These are phyloP conservation scores for Anthopleura sola DNA, from an alignment of 64 coral and sea anemone species.

Conservation along the genomic window DNA sequence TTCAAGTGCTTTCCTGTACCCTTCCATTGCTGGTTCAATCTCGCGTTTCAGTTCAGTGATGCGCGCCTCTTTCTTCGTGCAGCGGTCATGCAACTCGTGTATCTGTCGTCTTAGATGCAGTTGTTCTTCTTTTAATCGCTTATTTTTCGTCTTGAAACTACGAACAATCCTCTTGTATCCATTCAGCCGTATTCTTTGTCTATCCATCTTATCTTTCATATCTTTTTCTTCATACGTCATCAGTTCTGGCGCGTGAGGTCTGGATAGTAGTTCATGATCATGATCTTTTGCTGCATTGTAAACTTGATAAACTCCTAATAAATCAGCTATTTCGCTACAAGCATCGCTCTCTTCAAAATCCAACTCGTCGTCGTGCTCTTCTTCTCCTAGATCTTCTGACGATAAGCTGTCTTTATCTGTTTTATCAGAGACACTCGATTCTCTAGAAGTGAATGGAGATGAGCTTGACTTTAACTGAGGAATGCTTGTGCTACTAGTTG, in stretches of 20 bases:
- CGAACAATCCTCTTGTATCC: not conserved
- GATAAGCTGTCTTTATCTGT: not conserved
- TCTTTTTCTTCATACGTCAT: conserved; percentile 23
- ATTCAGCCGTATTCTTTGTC: not conserved
- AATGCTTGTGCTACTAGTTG: not conserved
- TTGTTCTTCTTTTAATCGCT: not conserved
- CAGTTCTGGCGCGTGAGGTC: conserved; percentile 9
- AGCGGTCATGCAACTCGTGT: not conserved
- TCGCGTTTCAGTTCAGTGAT: not conserved
- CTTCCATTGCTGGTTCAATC: not conserved
- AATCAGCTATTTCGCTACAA: conserved; percentile 25
- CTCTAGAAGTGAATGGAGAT: not conserved
- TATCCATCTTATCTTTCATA: not conserved
- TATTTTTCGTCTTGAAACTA: conserved; percentile 3
- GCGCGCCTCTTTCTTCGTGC: not conserved
- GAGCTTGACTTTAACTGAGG: not conserved
- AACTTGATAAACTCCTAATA: conserved; percentile 1
- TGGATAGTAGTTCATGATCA: not conserved
- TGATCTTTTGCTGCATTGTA: not conserved
- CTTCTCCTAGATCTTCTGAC: not conserved
- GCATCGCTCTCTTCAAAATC: conserved; percentile 1
- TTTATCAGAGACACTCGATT: not conserved
- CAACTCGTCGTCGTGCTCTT: not conserved
- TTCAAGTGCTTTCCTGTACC: not conserved
- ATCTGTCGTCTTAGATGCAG: not conserved